phyloP scores from a whole-genome alignment of 2,888 invertebrate species.

The Elmis aenea region DNA sequence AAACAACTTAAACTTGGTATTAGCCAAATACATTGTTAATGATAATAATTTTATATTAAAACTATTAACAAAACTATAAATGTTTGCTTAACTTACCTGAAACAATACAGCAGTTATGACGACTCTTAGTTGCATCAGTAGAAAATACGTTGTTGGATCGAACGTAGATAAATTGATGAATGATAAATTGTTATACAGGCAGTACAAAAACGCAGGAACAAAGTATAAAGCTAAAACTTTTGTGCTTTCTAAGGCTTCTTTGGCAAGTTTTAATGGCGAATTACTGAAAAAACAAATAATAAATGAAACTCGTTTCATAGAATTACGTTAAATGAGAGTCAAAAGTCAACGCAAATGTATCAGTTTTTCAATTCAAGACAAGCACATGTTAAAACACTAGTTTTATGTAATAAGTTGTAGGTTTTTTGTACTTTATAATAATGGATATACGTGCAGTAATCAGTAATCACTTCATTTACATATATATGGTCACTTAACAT shows the following conservation, averaged over 20 bases:
- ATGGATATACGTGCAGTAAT: no score
- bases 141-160: constrained; percentile 92
- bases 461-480: no score
- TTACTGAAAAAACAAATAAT: constrained; percentile 63
- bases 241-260: constrained; percentile 55
- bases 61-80: constrained; percentile 4
- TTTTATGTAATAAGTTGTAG: no score
- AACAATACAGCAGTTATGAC: constrained; percentile 89
- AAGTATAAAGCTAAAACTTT: constrained; percentile 75
- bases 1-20: no score
- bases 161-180: constrained; percentile 86
- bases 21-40: no score
- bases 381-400: no score
- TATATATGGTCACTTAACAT: no score
- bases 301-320: constrained; percentile 5
- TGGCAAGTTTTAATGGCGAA: constrained; percentile 51
- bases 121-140: constrained; percentile 84
- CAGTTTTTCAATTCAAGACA: no score
- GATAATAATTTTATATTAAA: no score
- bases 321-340: no score
- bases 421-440: no score
- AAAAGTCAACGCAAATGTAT: no score
- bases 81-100: constrained; percentile 58
- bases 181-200: constrained; percentile 90
- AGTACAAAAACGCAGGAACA: constrained; percentile 86